Evolutionary conservation across 1,140 invertebrate species (phyloP).

Genomic region (Aphelinus atriplicis): DNA sequence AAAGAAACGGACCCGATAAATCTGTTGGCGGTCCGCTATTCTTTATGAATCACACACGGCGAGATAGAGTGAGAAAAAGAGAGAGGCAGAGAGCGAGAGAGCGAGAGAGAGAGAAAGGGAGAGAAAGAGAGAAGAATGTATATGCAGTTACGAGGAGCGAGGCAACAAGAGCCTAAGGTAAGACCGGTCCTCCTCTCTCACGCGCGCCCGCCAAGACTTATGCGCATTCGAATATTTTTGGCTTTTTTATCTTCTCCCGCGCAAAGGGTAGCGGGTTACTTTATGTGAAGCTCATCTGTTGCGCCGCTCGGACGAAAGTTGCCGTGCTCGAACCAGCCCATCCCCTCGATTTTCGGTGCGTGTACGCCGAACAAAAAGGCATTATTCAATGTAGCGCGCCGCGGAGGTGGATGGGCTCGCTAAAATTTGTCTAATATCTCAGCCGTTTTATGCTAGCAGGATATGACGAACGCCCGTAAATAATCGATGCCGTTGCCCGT

Average conservation of each 20-base stretch:
- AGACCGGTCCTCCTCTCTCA: conserved; percentile 26
- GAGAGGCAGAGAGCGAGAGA: too few species aligned
- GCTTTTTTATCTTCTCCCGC: conserved; percentile 15
- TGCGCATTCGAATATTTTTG: conserved; percentile 29
- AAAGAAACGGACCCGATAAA: conserved; percentile 27
- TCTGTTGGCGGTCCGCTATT: conserved; percentile 24
- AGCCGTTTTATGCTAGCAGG: conserved; percentile 11
- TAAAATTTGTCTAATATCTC: conserved; percentile 27
- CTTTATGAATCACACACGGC: conserved; percentile 23
- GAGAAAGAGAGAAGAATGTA: neutral
- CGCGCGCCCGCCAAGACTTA: conserved; percentile 25
- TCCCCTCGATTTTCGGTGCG: neutral
- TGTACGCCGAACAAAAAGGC: neutral
- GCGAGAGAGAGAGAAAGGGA: too few species aligned
- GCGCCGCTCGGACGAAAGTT: neutral
- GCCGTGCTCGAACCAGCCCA: neutral
- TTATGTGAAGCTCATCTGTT: conserved; percentile 29
- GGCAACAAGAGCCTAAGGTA: conserved; percentile 21
- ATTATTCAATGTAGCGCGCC: conserved; percentile 5
- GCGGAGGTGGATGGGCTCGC: neutral
- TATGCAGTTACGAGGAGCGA: neutral
- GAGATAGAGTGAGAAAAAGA: too few species aligned
- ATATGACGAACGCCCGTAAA: neutral
- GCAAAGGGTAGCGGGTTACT: conserved; percentile 1
- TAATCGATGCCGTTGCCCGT: neutral